Evolutionary conservation across 2,113 vertebrate genomes (phyloP), one percentile per base, ranked within the genome.

Genomic region (Verasper variegatus): DNA sequence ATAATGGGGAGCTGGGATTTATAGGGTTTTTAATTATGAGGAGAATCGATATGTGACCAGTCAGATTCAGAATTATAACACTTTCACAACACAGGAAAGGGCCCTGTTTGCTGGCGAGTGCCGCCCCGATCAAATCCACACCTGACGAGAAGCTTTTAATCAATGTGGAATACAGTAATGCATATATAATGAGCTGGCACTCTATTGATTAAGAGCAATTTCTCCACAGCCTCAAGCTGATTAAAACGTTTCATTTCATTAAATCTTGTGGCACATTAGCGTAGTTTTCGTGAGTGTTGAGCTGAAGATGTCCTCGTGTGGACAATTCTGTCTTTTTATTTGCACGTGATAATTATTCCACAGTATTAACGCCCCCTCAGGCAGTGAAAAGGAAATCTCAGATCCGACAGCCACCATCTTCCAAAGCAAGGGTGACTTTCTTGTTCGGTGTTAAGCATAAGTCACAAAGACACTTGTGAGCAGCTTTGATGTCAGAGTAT

Each of bases 121-220:
- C 61, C 17, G 7, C 51, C 56, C 5, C 37, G 10, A 79, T 81
- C 71, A 69, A 88, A 79, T 65, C 68, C 71, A 74, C 47, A 81
- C 68, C 49, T 85, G 70, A 69, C 64, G 31, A 80, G 55, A 64
- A 80, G 85, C 78, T 76, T 82, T 81, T 65, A 78, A 82, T 91
- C 85, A 79, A 74, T 74, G 59, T 27, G 64, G 63, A 71, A 70
- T 13, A 75, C 35, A 6, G 71, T 76, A 74, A 84, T 89, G 66
- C 88, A 87, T 82, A 75, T 65, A 27, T 77, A 79, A 87, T 76
- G 75, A 71, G 62, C 71, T n/a, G 66, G 17, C 1, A 9, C 63
- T 83, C 26, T 67, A 81, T 85, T 88, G 88, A 89, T 85, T 61
- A 70, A 57, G 24, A 68, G 11, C 60, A 68, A 23, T 72, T 82